Evolutionary conservation across 2,888 invertebrate species (phyloP).

Genomic region (Ptychoptera albimana): DNA sequence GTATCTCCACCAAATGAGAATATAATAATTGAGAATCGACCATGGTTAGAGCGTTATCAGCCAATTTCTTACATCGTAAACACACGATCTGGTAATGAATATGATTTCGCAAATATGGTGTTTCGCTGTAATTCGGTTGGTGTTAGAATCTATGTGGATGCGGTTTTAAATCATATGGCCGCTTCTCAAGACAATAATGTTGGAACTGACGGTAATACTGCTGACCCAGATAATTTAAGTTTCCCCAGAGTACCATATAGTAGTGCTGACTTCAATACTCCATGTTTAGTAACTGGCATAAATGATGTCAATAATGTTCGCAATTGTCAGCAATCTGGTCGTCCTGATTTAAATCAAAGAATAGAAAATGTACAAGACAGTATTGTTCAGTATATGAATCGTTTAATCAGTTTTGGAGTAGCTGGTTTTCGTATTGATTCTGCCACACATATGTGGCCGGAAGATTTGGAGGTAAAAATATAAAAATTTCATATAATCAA

Average conservation of each 20-base stretch:
- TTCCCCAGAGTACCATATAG: slow-evolving; percentile 42
- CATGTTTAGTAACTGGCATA: slow-evolving; percentile 32
- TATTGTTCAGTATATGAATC: slow-evolving; percentile 34
- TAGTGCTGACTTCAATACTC: slow-evolving; percentile 37
- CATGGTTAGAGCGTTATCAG: slow-evolving; percentile 86
- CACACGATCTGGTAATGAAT: slow-evolving; percentile 63
- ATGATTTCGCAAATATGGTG: slow-evolving; percentile 60
- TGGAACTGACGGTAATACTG: slow-evolving; percentile 19
- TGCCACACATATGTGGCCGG: slow-evolving; percentile 38
- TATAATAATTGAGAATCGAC: slow-evolving; percentile 37
- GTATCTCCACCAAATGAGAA: slow-evolving; percentile 16
- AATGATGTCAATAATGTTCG: slow-evolving; percentile 36
- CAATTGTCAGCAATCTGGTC: slow-evolving; percentile 21
- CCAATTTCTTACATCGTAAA: slow-evolving; percentile 62
- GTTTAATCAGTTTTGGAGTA: slow-evolving; percentile 34
- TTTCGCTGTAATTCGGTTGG: slow-evolving; percentile 62
- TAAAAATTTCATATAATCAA: neutral
- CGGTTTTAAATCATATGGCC: slow-evolving; percentile 78
- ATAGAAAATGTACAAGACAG: slow-evolving; percentile 31
- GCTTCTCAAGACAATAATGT: slow-evolving; percentile 17
- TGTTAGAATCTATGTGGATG: slow-evolving; percentile 69
- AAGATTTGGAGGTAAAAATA: slow-evolving; percentile 31
- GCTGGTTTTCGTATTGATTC: slow-evolving; percentile 39
- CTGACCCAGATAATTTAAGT: slow-evolving; percentile 29
- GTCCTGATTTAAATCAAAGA: slow-evolving; percentile 35